Percentiles rank a stretch among this genome's conserved stretches.
Conservation (phyloP, 2,113 vertebrate genomes). For the Dinomys branickii region DNA sequence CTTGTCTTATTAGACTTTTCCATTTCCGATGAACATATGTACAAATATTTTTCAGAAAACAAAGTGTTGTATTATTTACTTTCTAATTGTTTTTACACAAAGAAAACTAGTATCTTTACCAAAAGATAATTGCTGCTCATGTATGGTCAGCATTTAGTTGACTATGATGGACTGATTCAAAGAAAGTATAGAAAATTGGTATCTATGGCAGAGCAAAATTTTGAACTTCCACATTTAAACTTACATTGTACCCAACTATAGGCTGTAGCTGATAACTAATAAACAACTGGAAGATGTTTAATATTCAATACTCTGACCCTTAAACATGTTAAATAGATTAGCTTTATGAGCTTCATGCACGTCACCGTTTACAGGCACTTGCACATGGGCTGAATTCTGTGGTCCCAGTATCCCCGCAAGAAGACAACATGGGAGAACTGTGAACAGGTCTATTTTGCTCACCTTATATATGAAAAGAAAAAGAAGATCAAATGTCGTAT, state of each 20-base stretch:
- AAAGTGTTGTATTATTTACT: not conserved
- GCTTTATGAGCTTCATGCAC: not conserved
- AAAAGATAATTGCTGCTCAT: not conserved
- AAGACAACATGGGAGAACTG: not conserved
- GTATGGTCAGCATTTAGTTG: not conserved
- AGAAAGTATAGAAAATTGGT: conserved; percentile 10
- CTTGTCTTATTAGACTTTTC: not conserved
- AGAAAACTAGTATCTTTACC: not conserved
- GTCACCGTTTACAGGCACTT: conserved; percentile 19
- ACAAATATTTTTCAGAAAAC: not conserved
- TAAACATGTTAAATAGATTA: not conserved
- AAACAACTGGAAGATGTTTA: not conserved
- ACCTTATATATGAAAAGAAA: conserved; percentile 4
- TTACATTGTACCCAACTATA: not conserved
- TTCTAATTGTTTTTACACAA: not conserved
- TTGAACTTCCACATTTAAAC: not conserved
- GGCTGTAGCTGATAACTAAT: not conserved
- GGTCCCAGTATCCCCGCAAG: not conserved
- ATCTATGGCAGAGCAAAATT: not conserved
- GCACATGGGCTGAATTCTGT: not conserved
- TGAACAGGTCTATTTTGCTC: not conserved
- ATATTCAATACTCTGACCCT: not conserved
- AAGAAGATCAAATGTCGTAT: not conserved
- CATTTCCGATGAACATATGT: not conserved
- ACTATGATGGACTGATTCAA: not conserved